phyloP scores from a whole-genome alignment of 1,140 invertebrate species.

The Potamilus streckersoni region DNA sequence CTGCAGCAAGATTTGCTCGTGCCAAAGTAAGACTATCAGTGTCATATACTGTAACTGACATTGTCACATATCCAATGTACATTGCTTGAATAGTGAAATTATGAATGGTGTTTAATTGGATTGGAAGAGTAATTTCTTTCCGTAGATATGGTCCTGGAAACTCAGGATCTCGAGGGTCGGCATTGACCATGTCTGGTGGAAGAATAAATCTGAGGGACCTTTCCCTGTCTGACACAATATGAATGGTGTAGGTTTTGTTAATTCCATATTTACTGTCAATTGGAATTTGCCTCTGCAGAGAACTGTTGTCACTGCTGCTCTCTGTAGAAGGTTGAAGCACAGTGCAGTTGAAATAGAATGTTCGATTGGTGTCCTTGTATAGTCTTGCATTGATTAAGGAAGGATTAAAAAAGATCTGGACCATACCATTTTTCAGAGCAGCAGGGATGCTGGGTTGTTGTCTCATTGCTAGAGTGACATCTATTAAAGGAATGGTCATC shows the following conservation, averaged over 20 bases:
- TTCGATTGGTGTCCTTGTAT: slow-evolving; percentile 41
- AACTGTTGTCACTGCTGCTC: slow-evolving; percentile 8
- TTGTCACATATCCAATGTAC: slow-evolving; percentile 57
- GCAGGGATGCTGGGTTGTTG: not conserved
- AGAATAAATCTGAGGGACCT: slow-evolving; percentile 21
- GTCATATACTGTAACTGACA: slow-evolving; percentile 54
- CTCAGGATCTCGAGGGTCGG: slow-evolving; percentile 26
- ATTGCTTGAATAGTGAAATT: slow-evolving; percentile 60
- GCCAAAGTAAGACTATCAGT: slow-evolving; percentile 35
- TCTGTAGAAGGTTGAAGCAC: not conserved
- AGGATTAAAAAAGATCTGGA: slow-evolving; percentile 53
- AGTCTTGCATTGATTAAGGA: slow-evolving; percentile 47
- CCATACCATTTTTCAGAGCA: slow-evolving; percentile 37
- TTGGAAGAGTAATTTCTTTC: slow-evolving; percentile 37
- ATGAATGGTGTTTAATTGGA: slow-evolving; percentile 44
- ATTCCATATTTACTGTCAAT: slow-evolving; percentile 20
- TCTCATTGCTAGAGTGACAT: too few species aligned
- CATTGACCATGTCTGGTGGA: slow-evolving; percentile 30
- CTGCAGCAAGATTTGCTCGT: slow-evolving; percentile 31
- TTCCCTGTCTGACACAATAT: slow-evolving; percentile 17
- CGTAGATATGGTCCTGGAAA: slow-evolving; percentile 30
- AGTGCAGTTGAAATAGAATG: slow-evolving; percentile 53
- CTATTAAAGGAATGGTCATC: too few species aligned
- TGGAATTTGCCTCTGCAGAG: slow-evolving; percentile 25
- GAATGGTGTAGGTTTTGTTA: slow-evolving; percentile 16